Conservation (phyloP, 2,113 vertebrate genomes). For the Poecile atricapillus region DNA sequence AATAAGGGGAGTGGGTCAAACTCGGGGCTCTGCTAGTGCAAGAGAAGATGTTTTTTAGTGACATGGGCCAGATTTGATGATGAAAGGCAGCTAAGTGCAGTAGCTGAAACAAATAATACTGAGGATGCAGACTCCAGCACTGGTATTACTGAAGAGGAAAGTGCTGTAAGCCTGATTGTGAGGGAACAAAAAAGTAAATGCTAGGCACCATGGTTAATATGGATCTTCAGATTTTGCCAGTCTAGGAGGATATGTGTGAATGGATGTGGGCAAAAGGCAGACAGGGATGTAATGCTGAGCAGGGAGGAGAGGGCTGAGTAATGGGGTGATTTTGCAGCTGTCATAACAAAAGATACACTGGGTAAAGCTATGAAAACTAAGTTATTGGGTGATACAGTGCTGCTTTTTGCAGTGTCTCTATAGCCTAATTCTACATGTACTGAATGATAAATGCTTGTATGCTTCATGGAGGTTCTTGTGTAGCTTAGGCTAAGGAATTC, state of each 20-base stretch:
- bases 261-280: neutral
- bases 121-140: neutral
- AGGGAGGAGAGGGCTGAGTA: conserved; percentile 12
- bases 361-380: neutral
- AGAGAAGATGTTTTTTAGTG: neutral
- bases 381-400: neutral
- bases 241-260: neutral
- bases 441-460: neutral
- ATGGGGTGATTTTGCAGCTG: conserved; percentile 26
- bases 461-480: neutral
- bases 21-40: neutral
- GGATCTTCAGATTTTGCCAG: neutral
- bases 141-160: neutral
- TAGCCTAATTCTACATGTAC: neutral
- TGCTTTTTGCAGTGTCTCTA: neutral
- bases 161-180: neutral
- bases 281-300: neutral
- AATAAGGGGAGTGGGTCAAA: neutral
- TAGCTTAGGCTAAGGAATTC: neutral
- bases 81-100: neutral
- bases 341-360: conserved; percentile 22
- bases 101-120: neutral
- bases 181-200: neutral
- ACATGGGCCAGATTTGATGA: accelerated
- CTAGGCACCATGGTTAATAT: neutral